Percentiles rank a stretch among this genome's conserved stretches.
Evolutionary conservation across 2,113 vertebrate genomes (phyloP).

Genomic region (Chrysemys picta): DNA sequence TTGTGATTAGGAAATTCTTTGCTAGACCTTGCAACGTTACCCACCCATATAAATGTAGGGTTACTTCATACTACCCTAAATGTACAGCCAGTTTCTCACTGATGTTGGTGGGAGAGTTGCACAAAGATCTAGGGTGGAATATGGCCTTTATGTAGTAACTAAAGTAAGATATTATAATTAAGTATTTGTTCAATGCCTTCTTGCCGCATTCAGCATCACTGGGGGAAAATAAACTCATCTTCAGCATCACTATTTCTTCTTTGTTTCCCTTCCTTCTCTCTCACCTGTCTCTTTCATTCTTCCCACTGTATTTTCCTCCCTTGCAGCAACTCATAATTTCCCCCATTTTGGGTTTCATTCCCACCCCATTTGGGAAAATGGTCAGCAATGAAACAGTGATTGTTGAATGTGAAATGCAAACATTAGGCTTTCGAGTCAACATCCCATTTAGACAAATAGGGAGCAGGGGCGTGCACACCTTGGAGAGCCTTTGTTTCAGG

Average conservation of each 20-base stretch:
- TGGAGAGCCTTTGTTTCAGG: fast-evolving
- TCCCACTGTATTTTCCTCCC: background rate
- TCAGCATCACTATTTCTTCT: background rate
- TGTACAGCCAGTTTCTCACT: background rate
- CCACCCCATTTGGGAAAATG: background rate
- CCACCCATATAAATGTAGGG: background rate
- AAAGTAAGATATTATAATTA: background rate
- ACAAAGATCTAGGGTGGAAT: background rate
- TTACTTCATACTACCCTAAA: background rate
- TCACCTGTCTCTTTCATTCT: background rate
- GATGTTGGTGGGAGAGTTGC: background rate
- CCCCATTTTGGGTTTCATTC: background rate
- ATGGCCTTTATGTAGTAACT: background rate
- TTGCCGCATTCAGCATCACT: background rate
- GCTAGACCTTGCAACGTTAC: background rate
- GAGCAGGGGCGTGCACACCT: background rate
- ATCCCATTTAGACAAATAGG: background rate
- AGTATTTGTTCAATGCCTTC: background rate
- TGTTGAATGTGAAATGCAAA: background rate
- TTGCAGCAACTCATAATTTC: background rate
- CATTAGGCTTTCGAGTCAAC: conserved; percentile 6
- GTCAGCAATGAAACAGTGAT: background rate
- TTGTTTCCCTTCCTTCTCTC: background rate
- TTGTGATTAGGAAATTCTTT: background rate
- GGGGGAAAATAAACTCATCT: background rate